Evolutionary conservation across 2,888 invertebrate genomes (phyloP).

Genomic region (Oligia latruncula): DNA sequence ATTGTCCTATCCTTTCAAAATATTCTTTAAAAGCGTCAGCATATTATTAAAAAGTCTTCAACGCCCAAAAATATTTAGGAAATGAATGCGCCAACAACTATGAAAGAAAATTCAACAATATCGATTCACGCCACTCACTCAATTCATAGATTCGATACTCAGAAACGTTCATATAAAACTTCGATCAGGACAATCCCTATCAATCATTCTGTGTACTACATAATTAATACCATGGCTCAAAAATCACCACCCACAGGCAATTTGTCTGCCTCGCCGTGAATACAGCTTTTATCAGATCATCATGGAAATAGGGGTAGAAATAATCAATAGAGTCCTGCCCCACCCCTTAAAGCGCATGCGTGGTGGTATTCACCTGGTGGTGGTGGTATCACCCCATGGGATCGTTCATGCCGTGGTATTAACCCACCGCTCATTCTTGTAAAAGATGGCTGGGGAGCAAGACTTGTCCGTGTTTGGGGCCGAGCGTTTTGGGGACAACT

Average conservation of each 20-base stretch:
- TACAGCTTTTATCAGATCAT: conserved; percentile 85
- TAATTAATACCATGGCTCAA: conserved; percentile 84
- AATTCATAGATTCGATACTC: conserved; percentile 38
- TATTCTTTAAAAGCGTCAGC: not conserved
- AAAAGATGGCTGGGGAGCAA: conserved; percentile 71
- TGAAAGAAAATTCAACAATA: conserved; percentile 7
- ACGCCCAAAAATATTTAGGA: not conserved
- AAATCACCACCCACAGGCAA: conserved; percentile 83
- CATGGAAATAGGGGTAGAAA: conserved; percentile 83
- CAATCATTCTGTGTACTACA: conserved; percentile 86
- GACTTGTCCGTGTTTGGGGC: conserved; percentile 63
- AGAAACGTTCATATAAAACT: conserved; percentile 42
- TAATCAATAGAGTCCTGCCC: conserved; percentile 87
- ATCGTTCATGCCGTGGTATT: conserved; percentile 77
- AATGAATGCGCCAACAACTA: not conserved
- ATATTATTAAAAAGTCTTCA: conserved; percentile 11
- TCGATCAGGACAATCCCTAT: conserved; percentile 77
- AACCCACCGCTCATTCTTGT: conserved; percentile 82
- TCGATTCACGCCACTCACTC: conserved; percentile 43
- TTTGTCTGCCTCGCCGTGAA: conserved; percentile 84
- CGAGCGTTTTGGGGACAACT: conserved; percentile 48
- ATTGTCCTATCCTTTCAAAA: conserved; percentile 2
- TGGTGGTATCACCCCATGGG: conserved; percentile 83
- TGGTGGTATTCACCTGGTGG: conserved; percentile 82
- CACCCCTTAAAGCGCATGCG: conserved; percentile 86